Evolutionary conservation across 2,888 invertebrate genomes (phyloP).

Genomic region (Galeopsomyia nigrocyanea): DNA sequence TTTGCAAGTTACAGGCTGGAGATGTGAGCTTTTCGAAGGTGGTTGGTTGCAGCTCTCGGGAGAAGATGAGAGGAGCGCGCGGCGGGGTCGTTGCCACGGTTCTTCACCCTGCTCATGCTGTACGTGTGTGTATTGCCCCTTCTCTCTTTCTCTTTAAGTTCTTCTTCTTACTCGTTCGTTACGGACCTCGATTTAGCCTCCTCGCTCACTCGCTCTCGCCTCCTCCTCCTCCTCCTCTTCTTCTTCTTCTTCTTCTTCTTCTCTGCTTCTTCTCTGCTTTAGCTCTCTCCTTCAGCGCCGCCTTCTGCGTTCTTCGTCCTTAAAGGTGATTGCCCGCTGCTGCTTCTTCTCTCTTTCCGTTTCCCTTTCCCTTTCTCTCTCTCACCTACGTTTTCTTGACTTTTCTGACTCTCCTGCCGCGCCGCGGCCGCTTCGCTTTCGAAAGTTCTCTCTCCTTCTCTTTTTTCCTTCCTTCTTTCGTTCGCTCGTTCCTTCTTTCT

Average conservation of each 20-base stretch:
- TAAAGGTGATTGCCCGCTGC: slow-evolving; percentile 32
- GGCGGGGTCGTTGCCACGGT: slow-evolving; percentile 28
- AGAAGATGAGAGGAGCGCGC: not conserved
- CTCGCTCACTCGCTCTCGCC: slow-evolving; percentile 26
- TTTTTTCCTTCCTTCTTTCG: no score
- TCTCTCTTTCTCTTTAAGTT: slow-evolving; percentile 31
- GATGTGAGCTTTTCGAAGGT: slow-evolving; percentile 62
- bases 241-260: slow-evolving; percentile 26
- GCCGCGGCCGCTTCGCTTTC: slow-evolving; percentile 11
- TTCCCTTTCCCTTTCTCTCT: slow-evolving; percentile 8
- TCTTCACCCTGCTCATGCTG: slow-evolving; percentile 38
- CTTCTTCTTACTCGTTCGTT: not conserved
- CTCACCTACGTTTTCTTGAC: not conserved
- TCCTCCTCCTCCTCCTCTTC: slow-evolving; percentile 28
- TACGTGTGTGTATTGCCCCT: slow-evolving; percentile 5
- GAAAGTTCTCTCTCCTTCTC: not conserved
- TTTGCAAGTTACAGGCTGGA: slow-evolving; percentile 61
- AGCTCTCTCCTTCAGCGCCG: slow-evolving; percentile 19
- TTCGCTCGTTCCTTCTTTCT: no score
- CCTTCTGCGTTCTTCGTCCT: slow-evolving; percentile 17
- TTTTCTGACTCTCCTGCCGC: slow-evolving; percentile 14
- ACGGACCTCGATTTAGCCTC: slow-evolving; percentile 21
- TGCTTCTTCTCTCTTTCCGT: slow-evolving; percentile 19
- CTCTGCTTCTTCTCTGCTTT: slow-evolving; percentile 22
- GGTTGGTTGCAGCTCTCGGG: slow-evolving; percentile 28